phyloP scores from a whole-genome alignment of 2,797 vertebrate species.

The Pangasius krempfi region DNA sequence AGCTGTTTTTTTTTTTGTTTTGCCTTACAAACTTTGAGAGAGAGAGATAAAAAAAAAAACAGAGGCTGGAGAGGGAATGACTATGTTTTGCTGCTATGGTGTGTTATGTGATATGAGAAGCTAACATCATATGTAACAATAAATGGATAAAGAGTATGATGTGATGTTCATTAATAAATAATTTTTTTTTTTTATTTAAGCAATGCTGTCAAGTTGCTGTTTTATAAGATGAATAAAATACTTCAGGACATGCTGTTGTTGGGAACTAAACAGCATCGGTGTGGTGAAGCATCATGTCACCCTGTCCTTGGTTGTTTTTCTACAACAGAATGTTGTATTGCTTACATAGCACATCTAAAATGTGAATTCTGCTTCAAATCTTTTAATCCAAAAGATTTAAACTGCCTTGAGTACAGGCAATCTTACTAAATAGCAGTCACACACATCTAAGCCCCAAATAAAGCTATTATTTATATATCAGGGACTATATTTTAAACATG shows the following conservation, averaged over 20 bases:
- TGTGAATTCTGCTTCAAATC: too few relatives aligned
- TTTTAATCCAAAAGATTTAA: neutral
- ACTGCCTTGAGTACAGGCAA: neutral
- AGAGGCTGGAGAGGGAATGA: too few relatives aligned
- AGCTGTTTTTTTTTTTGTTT: neutral
- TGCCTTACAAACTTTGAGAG: neutral
- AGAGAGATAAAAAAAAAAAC: too few relatives aligned
- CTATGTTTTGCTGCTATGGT: too few relatives aligned
- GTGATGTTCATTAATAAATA: too few relatives aligned
- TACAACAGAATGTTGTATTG: too few relatives aligned
- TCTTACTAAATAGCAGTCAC: neutral
- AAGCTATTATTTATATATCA: neutral
- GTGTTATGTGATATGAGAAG: too few relatives aligned
- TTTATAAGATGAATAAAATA: too few relatives aligned
- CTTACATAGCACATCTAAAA: too few relatives aligned
- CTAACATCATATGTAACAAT: too few relatives aligned
- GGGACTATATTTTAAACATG: neutral
- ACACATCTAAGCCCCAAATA: neutral
- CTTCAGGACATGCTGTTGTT: too few relatives aligned
- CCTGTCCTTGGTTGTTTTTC: neutral
- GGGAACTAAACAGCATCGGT: neutral
- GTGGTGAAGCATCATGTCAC: neutral
- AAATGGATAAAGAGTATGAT: too few relatives aligned
- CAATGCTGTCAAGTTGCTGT: neutral
- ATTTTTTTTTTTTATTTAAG: neutral